Conservation (phyloP, 1,140 invertebrate species). For the Bradysia coprophila region DNA sequence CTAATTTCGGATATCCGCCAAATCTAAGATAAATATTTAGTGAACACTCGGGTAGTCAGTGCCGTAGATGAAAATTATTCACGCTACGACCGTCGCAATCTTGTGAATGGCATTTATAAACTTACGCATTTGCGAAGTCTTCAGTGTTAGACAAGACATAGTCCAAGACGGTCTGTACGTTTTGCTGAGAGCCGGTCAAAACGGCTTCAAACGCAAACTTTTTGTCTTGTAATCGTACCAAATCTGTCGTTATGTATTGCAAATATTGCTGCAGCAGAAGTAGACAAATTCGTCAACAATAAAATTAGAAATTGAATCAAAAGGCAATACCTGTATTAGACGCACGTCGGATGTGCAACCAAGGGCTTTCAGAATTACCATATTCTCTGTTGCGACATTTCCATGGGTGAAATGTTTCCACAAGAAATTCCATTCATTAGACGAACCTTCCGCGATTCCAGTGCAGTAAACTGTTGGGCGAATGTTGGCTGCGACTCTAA, state of each 20-base stretch:
- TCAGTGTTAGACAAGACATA: slow-evolving; percentile 23
- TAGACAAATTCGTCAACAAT: slow-evolving; percentile 14
- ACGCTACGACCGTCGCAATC: too few relatives aligned
- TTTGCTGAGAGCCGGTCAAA: slow-evolving; percentile 18
- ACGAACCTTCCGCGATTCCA: slow-evolving; percentile 26
- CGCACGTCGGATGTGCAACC: slow-evolving; percentile 31
- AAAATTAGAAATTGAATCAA: not conserved
- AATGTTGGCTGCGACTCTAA: slow-evolving; percentile 30
- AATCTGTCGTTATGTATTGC: too few relatives aligned
- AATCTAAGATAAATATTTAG: slow-evolving; percentile 9
- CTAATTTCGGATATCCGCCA: slow-evolving; percentile 23
- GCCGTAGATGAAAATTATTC: slow-evolving; percentile 14
- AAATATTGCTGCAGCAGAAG: slow-evolving; percentile 17
- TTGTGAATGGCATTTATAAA: not conserved
- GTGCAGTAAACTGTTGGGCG: slow-evolving; percentile 36
- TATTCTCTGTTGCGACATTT: slow-evolving; percentile 30
- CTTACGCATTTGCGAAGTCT: slow-evolving; percentile 25
- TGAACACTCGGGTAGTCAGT: not conserved
- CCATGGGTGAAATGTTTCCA: slow-evolving; percentile 26
- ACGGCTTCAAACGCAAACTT: slow-evolving; percentile 12
- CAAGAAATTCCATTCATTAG: slow-evolving; percentile 27
- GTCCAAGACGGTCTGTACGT: slow-evolving; percentile 24
- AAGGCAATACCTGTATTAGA: slow-evolving; percentile 11
- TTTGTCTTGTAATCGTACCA: slow-evolving; percentile 15
- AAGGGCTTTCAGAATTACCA: slow-evolving; percentile 31